A percentile compares a stretch with the other conserved stretches of the same genome.
These are phyloP conservation scores for Azorinus chamasolen DNA, from an alignment of 2,888 invertebrate genomes.

Conservation along the genomic window DNA sequence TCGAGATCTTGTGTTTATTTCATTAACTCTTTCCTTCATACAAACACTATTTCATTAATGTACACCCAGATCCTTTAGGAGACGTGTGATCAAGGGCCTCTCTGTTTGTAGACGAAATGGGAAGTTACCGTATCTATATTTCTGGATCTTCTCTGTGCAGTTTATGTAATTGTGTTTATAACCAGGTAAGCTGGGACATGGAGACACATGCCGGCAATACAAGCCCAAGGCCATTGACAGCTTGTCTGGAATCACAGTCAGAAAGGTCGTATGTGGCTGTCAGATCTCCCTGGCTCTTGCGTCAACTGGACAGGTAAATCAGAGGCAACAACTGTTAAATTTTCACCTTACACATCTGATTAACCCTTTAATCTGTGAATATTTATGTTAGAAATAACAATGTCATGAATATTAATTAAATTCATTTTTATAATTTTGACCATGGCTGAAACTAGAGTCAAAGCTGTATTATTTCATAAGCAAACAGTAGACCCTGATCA, in stretches of 20 bases:
- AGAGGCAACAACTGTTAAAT: too few species aligned
- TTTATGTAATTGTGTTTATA: conserved; percentile 6
- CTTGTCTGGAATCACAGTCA: conserved; percentile 88
- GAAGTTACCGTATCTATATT: neutral
- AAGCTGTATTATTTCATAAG: too few species aligned
- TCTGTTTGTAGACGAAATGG: too few species aligned
- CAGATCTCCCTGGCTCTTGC: conserved; percentile 90
- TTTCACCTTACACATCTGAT: too few species aligned
- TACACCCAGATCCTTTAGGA: neutral
- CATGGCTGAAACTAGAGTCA: too few species aligned
- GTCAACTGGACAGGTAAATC: conserved; percentile 88
- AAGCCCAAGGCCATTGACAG: conserved; percentile 89
- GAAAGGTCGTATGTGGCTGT: conserved; percentile 90
- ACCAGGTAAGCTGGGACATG: conserved; percentile 86
- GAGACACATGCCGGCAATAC: conserved; percentile 87
- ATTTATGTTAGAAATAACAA: neutral
- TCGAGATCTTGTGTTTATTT: too few species aligned
- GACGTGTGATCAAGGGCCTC: too few species aligned
- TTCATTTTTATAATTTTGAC: too few species aligned
- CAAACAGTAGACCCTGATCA: too few species aligned
- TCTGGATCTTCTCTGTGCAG: too few species aligned
- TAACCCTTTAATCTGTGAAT: neutral
- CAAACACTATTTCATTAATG: conserved; percentile 1
- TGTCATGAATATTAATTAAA: too few species aligned
- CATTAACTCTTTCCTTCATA: too few species aligned